Evolutionary conservation across 1,140 invertebrate species (phyloP).

Genomic region (Achatina immaculata): DNA sequence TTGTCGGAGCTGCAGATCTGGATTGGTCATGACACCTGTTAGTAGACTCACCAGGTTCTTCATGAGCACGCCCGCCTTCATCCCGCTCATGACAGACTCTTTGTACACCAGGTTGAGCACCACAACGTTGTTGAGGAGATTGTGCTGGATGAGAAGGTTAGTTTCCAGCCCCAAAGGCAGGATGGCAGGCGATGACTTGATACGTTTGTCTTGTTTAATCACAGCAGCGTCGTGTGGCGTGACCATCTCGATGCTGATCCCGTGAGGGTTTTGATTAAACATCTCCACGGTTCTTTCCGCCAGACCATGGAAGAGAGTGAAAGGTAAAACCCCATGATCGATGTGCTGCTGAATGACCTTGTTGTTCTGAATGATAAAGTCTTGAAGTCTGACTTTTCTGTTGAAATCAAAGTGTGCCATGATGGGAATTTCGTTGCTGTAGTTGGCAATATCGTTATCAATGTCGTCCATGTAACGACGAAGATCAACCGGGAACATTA

Average conservation of each 20-base stretch:
- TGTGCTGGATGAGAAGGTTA: conserved; percentile 37
- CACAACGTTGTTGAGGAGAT: conserved; percentile 16
- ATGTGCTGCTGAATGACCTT: conserved; percentile 39
- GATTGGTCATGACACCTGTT: conserved; percentile 22
- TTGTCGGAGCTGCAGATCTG: neutral
- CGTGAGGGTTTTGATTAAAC: conserved; percentile 34
- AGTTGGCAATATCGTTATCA: conserved; percentile 30
- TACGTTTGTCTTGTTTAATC: neutral
- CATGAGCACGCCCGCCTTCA: conserved; percentile 21
- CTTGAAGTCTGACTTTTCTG: conserved; percentile 28
- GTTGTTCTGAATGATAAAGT: conserved; percentile 38
- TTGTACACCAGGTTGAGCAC: conserved; percentile 32
- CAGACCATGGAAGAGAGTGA: conserved; percentile 37
- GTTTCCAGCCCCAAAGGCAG: conserved; percentile 32
- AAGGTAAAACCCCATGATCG: conserved; percentile 41
- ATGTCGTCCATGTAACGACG: conserved; percentile 27
- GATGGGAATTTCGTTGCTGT: conserved; percentile 41
- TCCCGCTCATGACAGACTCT: conserved; percentile 16
- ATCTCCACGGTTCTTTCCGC: conserved; percentile 35
- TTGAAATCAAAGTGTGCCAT: conserved; percentile 23
- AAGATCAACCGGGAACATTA: conserved; percentile 39
- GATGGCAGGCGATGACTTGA: conserved; percentile 7
- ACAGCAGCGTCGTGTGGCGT: neutral
- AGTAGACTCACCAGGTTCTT: conserved; percentile 23
- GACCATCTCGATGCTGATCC: conserved; percentile 37